Conservation (phyloP, 2,888 invertebrate species). For the Ichneumon xanthorius region DNA sequence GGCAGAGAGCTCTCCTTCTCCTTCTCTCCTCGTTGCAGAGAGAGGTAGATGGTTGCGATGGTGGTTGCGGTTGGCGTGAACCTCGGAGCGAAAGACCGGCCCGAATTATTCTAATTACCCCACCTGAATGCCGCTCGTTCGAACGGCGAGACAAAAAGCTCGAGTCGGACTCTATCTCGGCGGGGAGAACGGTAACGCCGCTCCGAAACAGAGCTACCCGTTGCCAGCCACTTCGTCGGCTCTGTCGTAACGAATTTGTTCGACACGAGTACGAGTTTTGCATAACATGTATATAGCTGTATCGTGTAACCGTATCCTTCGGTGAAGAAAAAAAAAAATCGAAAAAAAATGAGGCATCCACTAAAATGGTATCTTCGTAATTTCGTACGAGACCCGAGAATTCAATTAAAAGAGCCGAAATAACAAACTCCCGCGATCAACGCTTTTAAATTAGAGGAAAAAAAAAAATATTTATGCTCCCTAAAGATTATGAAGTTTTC, state of each 20-base stretch:
- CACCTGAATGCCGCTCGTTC: constrained; percentile 77
- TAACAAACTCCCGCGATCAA: constrained; percentile 14
- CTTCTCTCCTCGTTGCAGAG: constrained; percentile 33
- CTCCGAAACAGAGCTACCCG: constrained; percentile 17
- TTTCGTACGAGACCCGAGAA: not conserved
- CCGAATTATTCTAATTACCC: constrained; percentile 85
- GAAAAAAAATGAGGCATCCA: constrained; percentile 16
- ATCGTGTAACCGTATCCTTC: not conserved
- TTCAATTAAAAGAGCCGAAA: constrained; percentile 18
- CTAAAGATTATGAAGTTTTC: constrained; percentile 24
- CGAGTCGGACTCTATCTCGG: constrained; percentile 37
- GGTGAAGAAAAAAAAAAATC: not conserved
- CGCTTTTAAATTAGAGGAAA: constrained; percentile 5
- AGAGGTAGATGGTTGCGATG: constrained; percentile 21
- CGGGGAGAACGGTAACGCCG: not conserved
- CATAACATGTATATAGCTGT: constrained; percentile 29
- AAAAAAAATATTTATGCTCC: not conserved
- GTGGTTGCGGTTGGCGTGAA: constrained; percentile 80
- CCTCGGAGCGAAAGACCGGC: constrained; percentile 76
- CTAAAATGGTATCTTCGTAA: constrained; percentile 4
- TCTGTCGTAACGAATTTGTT: constrained; percentile 58
- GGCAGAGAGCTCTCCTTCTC: constrained; percentile 49
- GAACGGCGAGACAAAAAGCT: constrained; percentile 70
- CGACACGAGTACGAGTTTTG: constrained; percentile 54
- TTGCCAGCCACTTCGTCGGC: constrained; percentile 38